Evolutionary conservation across 2,888 invertebrate genomes (phyloP).

Genomic region (Sinhomidia bicolor): DNA sequence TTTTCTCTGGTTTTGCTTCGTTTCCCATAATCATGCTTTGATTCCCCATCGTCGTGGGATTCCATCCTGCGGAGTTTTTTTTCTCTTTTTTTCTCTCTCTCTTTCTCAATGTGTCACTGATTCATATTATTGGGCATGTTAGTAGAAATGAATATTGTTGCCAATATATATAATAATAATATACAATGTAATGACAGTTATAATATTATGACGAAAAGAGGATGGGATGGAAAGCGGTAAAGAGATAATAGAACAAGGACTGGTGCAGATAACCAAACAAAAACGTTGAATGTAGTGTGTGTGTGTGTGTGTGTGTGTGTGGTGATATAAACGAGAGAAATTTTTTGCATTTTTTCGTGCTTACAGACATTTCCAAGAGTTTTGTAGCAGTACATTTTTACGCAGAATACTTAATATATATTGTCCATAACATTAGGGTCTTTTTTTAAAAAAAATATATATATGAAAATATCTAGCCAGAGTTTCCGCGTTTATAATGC

Average conservation of each 20-base stretch:
- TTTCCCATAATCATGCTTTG: slow-evolving; percentile 55
- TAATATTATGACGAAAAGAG: background rate
- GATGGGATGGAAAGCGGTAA: background rate
- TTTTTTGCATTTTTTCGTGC: background rate
- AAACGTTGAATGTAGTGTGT: too few relatives aligned
- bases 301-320: too few relatives aligned
- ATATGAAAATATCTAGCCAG: too few relatives aligned
- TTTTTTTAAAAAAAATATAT: background rate
- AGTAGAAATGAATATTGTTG: background rate
- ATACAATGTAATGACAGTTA: background rate
- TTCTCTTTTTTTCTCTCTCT: too few relatives aligned
- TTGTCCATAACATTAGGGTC: background rate
- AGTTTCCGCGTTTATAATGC: background rate
- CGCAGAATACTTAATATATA: background rate
- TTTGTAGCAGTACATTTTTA: too few relatives aligned
- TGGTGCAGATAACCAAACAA: slow-evolving; percentile 49
- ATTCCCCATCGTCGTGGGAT: slow-evolving; percentile 48
- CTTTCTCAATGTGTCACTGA: slow-evolving; percentile 24
- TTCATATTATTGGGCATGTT: slow-evolving; percentile 22
- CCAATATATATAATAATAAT: slow-evolving; percentile 12
- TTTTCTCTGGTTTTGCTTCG: slow-evolving; percentile 54
- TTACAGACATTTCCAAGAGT: background rate
- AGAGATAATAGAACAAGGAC: background rate
- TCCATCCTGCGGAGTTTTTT: slow-evolving; percentile 37
- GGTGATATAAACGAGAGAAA: slow-evolving; percentile 28